A percentile compares a stretch with the other conserved stretches of the same genome.
These are phyloP conservation scores for Myotis vivesi DNA, from an alignment of 2,797 vertebrate genomes.

Conservation along the genomic window DNA sequence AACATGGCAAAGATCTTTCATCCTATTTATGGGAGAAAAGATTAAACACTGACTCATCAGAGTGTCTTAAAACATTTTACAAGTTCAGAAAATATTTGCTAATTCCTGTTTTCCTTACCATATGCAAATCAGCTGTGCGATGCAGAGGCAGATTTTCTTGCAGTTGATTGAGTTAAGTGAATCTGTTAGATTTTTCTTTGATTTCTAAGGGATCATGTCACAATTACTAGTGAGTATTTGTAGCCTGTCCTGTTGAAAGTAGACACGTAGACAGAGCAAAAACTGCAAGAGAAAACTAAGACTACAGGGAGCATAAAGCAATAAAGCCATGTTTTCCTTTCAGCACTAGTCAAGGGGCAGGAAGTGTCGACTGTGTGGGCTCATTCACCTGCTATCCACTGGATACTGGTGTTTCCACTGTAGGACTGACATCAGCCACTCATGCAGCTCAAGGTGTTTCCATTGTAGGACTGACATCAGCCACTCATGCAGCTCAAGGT, in stretches of 20 bases:
- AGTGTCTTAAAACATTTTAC: constrained; percentile 74
- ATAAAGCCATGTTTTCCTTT: neutral
- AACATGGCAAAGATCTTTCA: constrained; percentile 57
- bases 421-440: no score
- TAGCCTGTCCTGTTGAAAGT: neutral
- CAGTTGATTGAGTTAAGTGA: constrained; percentile 43
- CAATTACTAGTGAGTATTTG: neutral
- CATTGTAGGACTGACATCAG: no score
- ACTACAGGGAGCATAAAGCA: neutral
- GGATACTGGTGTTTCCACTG: neutral
- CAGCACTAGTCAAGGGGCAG: neutral
- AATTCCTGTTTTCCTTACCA: constrained; percentile 62
- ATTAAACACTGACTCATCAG: constrained; percentile 74
- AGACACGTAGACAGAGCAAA: neutral
- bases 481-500: no score
- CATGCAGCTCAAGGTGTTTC: no score
- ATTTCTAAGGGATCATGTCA: neutral
- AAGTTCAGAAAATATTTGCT: constrained; percentile 75
- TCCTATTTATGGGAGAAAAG: constrained; percentile 70
- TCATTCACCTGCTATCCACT: neutral
- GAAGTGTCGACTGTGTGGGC: rapidly evolving
- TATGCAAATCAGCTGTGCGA: constrained; percentile 67
- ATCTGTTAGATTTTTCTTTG: constrained; percentile 33
- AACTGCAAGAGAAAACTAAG: neutral
- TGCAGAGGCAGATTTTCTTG: constrained; percentile 45